These are phyloP conservation scores for Melozone crissalis DNA, from an alignment of 2,113 vertebrate species.

Conservation along the genomic window DNA sequence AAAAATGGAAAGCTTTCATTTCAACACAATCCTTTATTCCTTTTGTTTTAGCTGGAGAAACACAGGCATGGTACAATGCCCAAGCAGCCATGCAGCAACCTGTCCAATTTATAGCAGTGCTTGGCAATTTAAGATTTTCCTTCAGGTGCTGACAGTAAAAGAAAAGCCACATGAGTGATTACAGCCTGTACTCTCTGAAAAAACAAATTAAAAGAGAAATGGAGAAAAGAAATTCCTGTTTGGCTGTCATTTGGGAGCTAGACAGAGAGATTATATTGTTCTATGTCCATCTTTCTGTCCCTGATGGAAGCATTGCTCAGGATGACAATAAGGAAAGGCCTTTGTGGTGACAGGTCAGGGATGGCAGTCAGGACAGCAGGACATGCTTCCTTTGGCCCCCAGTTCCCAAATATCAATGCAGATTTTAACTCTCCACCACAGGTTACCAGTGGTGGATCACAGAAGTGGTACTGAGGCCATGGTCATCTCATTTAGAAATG, in stretches of 20 bases:
- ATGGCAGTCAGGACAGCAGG: not conserved
- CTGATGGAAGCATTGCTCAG: not conserved
- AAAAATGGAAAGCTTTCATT: not conserved
- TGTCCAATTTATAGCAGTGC: not conserved
- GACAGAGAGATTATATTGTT: not conserved
- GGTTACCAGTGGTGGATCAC: not conserved
- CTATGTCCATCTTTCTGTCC: not conserved
- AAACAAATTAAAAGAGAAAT: not conserved
- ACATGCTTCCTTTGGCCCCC: not conserved
- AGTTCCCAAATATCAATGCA: not conserved
- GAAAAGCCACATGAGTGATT: not conserved
- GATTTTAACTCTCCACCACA: not conserved
- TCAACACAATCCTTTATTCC: not conserved
- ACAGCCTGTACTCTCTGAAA: not conserved
- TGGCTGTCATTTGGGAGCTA: not conserved
- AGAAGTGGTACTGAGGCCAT: not conserved
- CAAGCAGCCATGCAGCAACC: conserved; percentile 18
- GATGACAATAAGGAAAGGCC: not conserved
- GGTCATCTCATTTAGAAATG: not conserved
- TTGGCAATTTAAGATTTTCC: not conserved
- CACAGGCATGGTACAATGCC: not conserved
- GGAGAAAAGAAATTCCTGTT: not conserved
- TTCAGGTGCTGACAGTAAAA: conserved; percentile 4
- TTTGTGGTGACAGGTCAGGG: not conserved
- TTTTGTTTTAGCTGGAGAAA: not conserved